Evolutionary conservation across 2,888 invertebrate species (phyloP).

Genomic region (Deroplatys truncata): DNA sequence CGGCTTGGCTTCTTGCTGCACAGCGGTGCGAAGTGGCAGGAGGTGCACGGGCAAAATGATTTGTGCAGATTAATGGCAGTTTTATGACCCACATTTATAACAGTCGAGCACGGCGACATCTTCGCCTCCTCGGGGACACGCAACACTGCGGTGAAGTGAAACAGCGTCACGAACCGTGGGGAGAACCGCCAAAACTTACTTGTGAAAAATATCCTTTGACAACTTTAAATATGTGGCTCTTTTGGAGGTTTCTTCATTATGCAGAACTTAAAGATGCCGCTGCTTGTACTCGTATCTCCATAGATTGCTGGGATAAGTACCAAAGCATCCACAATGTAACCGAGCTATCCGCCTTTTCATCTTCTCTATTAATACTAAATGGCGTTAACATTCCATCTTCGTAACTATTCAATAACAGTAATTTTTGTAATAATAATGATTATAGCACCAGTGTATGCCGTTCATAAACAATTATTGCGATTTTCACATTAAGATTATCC

Average conservation of each 20-base stretch:
- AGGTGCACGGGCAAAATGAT: background rate
- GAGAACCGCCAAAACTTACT: background rate
- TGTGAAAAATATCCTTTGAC: background rate
- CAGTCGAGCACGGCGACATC: background rate
- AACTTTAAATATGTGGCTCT: background rate
- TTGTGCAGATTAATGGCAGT: background rate
- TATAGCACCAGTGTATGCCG: too few relatives aligned
- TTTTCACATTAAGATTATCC: too few relatives aligned
- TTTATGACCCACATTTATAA: conserved; percentile 3
- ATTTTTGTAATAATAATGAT: too few relatives aligned
- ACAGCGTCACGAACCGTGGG: background rate
- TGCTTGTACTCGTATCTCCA: too few relatives aligned
- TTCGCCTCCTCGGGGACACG: background rate
- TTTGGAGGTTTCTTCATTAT: background rate
- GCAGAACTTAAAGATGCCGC: background rate
- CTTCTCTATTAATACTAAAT: too few relatives aligned
- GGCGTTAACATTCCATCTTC: too few relatives aligned
- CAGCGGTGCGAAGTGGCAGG: background rate
- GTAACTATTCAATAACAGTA: too few relatives aligned
- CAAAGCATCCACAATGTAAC: too few relatives aligned
- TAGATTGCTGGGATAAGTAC: too few relatives aligned
- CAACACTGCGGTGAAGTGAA: background rate
- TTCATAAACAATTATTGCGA: too few relatives aligned
- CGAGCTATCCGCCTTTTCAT: too few relatives aligned
- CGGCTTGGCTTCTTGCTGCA: background rate